A percentile compares a stretch with the other conserved stretches of the same genome.
These are phyloP conservation scores for Acromyrmex charruanus DNA, from an alignment of 1,140 invertebrate species.

Conservation along the genomic window DNA sequence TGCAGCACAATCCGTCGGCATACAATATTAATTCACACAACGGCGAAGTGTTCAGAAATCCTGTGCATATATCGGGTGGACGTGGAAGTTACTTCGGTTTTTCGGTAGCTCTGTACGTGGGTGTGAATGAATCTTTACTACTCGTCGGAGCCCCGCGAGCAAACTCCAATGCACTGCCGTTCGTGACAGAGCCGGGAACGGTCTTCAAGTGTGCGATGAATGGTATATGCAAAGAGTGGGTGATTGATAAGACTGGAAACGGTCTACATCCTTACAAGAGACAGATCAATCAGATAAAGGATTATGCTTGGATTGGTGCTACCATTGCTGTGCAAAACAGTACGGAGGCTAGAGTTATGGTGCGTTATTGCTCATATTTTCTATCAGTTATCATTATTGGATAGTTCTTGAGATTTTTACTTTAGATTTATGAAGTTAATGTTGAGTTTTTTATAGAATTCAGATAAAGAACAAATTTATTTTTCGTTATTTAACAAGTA, in stretches of 20 bases:
- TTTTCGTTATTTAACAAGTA: background rate
- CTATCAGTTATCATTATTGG: background rate
- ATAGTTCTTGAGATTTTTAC: background rate
- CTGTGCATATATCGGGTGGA: constrained; percentile 20
- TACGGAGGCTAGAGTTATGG: constrained; percentile 73
- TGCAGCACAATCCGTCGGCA: constrained; percentile 2
- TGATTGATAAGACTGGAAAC: constrained; percentile 52
- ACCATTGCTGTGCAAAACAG: constrained; percentile 74
- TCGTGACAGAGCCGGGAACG: constrained; percentile 75
- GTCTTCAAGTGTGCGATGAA: constrained; percentile 75
- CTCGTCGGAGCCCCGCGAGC: constrained; percentile 78
- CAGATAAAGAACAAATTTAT: background rate
- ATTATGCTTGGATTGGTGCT: constrained; percentile 78
- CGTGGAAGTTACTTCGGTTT: constrained; percentile 79
- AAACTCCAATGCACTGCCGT: constrained; percentile 62
- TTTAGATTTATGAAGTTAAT: background rate
- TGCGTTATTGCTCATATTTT: constrained; percentile 53
- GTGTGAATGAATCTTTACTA: constrained; percentile 55
- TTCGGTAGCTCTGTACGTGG: constrained; percentile 73
- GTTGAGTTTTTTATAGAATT: background rate
- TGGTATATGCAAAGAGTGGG: constrained; percentile 68
- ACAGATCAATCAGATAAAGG: constrained; percentile 62
- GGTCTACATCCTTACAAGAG: background rate
- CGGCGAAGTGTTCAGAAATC: constrained; percentile 67
- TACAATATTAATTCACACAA: constrained; percentile 76